Conservation (phyloP, 2,888 invertebrate genomes). For the Emmelina monodactyla region DNA sequence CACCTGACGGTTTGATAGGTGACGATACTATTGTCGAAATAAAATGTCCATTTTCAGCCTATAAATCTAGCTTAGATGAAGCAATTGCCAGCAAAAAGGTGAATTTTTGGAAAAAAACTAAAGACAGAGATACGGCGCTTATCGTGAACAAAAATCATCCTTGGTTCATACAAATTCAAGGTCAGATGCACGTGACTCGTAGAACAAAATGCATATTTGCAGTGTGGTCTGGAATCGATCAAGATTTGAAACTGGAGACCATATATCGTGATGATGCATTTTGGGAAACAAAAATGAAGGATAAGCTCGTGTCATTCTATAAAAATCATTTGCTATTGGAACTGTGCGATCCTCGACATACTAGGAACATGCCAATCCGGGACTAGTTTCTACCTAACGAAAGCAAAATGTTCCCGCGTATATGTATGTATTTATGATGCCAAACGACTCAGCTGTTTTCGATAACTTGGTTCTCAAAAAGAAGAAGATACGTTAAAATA, state of each 20-base stretch:
- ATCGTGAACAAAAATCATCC: conserved; percentile 9
- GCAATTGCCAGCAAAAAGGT: no score
- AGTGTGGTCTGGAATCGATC: conserved; percentile 8
- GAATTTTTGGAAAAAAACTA: no score
- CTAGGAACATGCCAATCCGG: conserved; percentile 5
- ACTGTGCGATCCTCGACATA: conserved; percentile 11
- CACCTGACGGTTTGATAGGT: no score
- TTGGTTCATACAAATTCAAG: conserved; percentile 14
- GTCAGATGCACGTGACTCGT: conserved; percentile 10
- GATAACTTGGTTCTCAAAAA: no score
- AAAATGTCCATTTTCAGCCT: no score
- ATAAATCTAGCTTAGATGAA: no score
- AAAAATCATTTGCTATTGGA: conserved; percentile 10
- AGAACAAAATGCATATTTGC: conserved; percentile 10
- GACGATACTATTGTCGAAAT: no score
- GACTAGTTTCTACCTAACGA: no score
- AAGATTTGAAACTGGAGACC: conserved; percentile 5
- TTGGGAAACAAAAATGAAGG: conserved; percentile 11
- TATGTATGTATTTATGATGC: no score
- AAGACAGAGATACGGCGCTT: neutral
- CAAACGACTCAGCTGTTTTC: no score
- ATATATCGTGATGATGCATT: conserved; percentile 10
- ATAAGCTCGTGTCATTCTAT: conserved; percentile 12
- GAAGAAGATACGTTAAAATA: no score
- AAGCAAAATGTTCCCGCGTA: no score